A percentile compares a stretch with the other conserved stretches of the same genome.
Evolutionary conservation across 1,140 invertebrate genomes (phyloP).

Genomic region (Marisa cornuarietis): DNA sequence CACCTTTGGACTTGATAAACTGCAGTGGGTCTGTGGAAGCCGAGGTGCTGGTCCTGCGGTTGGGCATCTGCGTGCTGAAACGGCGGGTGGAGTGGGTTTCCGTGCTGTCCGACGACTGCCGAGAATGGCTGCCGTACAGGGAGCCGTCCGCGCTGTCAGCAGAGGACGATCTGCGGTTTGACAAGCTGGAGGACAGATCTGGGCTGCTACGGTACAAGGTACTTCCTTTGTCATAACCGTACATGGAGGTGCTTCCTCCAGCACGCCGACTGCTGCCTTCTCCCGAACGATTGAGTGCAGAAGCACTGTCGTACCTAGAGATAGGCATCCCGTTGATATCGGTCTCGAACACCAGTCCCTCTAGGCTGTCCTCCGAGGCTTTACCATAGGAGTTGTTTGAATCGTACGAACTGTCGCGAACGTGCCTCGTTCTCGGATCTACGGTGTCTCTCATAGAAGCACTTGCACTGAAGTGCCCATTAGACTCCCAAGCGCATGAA

Average conservation of each 20-base stretch:
- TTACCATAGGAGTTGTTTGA: conserved; percentile 50
- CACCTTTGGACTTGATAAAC: conserved; percentile 76
- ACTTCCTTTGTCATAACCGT: conserved; percentile 37
- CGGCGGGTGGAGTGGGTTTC: conserved; percentile 68
- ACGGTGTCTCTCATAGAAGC: conserved; percentile 28
- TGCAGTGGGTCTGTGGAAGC: conserved; percentile 78
- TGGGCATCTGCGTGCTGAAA: conserved; percentile 13
- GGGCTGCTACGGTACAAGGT: conserved; percentile 51
- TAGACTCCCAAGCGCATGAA: conserved; percentile 36
- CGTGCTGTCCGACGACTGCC: conserved; percentile 58
- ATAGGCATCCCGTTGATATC: conserved; percentile 37
- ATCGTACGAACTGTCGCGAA: conserved; percentile 55
- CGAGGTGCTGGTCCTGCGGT: conserved; percentile 24
- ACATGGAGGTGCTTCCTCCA: conserved; percentile 16
- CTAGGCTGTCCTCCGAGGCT: conserved; percentile 57
- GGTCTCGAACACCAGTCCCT: conserved; percentile 35
- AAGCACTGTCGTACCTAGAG: conserved; percentile 44
- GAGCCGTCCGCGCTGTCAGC: conserved; percentile 57
- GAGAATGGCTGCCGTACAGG: conserved; percentile 57
- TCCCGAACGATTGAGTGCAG: conserved; percentile 38
- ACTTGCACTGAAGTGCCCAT: conserved; percentile 35
- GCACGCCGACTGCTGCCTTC: conserved; percentile 10
- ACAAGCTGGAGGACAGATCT: conserved; percentile 32
- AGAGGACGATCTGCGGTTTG: conserved; percentile 54
- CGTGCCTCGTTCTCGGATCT: conserved; percentile 29